phyloP scores from a whole-genome alignment of 2,797 vertebrate species.

The Staurois parvus region DNA sequence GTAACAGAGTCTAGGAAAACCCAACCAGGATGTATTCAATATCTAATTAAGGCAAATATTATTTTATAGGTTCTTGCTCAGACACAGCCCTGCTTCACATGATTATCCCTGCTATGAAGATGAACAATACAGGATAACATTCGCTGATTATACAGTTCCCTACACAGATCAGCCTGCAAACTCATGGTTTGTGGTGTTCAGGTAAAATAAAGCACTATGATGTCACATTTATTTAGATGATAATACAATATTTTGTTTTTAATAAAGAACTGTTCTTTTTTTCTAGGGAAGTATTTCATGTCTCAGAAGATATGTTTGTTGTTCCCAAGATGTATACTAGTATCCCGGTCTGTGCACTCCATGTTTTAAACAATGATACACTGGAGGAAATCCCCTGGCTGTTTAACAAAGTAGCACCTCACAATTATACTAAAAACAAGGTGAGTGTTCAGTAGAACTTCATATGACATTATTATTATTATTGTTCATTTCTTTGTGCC shows the following conservation, averaged over 20 bases:
- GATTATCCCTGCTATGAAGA: constrained; percentile 85
- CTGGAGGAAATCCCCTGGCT: constrained; percentile 81
- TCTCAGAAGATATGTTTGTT: constrained; percentile 84
- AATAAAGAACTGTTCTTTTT: not conserved
- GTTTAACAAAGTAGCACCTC: constrained; percentile 79
- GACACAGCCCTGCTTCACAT: constrained; percentile 72
- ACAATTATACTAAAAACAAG: constrained; percentile 86
- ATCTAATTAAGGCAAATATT: not conserved
- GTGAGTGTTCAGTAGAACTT: constrained; percentile 68
- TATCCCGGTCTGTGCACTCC: constrained; percentile 79
- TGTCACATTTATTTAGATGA: not conserved
- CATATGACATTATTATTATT: not conserved
- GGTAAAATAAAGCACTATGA: constrained; percentile 72
- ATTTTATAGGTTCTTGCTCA: constrained; percentile 81
- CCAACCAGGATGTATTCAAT: not conserved
- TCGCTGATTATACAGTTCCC: constrained; percentile 80
- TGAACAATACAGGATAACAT: constrained; percentile 81
- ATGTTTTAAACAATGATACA: constrained; percentile 90
- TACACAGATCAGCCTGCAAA: constrained; percentile 77
- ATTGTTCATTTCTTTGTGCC: too few relatives aligned
- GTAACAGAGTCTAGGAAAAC: too few relatives aligned
- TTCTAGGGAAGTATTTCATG: constrained; percentile 85
- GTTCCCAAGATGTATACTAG: constrained; percentile 81
- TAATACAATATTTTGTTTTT: not conserved
- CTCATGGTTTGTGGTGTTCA: constrained; percentile 88